phyloP scores from a whole-genome alignment of 1,140 invertebrate species.

The Lepeophtheirus salmonis region DNA sequence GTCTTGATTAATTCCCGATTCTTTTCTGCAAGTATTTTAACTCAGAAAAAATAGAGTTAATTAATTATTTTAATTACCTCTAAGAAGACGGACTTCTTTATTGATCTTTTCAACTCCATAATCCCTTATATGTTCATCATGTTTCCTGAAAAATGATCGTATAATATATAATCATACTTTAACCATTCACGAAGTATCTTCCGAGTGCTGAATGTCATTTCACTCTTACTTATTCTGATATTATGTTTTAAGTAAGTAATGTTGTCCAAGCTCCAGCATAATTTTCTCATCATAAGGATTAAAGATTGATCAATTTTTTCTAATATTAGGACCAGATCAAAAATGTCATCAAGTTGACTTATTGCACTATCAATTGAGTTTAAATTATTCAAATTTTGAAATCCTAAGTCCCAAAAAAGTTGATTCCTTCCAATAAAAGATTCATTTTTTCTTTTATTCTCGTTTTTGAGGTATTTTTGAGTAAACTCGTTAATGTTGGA shows the following conservation, averaged over 20 bases:
- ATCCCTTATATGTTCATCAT: conserved; percentile 23
- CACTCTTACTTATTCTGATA: conserved; percentile 16
- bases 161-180: conserved; percentile 20
- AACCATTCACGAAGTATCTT: conserved; percentile 19
- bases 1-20: no score
- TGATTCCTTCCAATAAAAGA: conserved; percentile 7
- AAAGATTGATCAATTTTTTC: conserved; percentile 36
- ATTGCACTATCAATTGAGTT: conserved; percentile 20
- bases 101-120: conserved; percentile 21
- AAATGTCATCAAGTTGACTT: conserved; percentile 27
- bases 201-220: conserved; percentile 13
- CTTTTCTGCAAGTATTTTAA: background rate
- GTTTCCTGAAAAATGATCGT: conserved; percentile 21
- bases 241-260: conserved; percentile 29
- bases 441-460: background rate
- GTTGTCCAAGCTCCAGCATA: conserved; percentile 33
- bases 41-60: background rate
- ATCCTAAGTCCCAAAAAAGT: conserved; percentile 7
- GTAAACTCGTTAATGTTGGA: conserved; percentile 5
- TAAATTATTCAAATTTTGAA: background rate
- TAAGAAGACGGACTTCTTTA: background rate
- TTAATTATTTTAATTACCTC: background rate
- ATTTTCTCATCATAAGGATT: conserved; percentile 30
- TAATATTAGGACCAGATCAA: conserved; percentile 34
- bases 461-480: background rate